Percentiles rank a stretch among this genome's conserved stretches.
phyloP scores from a whole-genome alignment of 2,797 vertebrate genomes.

The Tapera naevia region DNA sequence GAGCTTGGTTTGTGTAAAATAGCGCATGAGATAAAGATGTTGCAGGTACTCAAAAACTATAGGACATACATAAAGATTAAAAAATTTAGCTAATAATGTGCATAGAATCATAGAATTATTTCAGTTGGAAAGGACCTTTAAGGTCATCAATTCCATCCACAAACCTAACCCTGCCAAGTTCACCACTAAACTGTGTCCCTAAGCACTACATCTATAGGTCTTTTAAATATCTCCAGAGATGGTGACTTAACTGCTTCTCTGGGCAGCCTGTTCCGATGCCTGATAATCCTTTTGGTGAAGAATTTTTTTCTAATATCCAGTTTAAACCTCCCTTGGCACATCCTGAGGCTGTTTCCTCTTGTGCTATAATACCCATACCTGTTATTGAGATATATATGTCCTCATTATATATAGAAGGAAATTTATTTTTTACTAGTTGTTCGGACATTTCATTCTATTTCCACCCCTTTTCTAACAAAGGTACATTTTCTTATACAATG shows the following conservation, averaged over 20 bases:
- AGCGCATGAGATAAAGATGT: background rate
- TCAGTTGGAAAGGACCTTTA: no score
- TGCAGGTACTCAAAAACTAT: background rate
- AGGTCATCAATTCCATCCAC: no score
- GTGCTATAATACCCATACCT: background rate
- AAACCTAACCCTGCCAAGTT: no score
- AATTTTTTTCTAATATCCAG: no score
- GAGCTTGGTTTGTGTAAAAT: background rate
- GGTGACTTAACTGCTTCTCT: no score
- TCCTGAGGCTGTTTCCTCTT: background rate
- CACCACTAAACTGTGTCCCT: no score
- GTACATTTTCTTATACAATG: background rate
- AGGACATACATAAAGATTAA: background rate
- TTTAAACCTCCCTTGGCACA: background rate
- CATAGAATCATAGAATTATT: background rate
- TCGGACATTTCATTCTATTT: background rate
- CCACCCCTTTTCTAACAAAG: background rate
- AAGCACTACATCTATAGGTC: no score
- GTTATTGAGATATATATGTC: background rate
- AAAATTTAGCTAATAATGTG: background rate
- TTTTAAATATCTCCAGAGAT: no score
- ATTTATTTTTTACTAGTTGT: background rate
- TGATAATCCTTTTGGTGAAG: no score
- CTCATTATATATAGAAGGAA: background rate
- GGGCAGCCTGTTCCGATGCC: no score